Conservation (phyloP, 1,140 invertebrate species). For the Apis florea region DNA sequence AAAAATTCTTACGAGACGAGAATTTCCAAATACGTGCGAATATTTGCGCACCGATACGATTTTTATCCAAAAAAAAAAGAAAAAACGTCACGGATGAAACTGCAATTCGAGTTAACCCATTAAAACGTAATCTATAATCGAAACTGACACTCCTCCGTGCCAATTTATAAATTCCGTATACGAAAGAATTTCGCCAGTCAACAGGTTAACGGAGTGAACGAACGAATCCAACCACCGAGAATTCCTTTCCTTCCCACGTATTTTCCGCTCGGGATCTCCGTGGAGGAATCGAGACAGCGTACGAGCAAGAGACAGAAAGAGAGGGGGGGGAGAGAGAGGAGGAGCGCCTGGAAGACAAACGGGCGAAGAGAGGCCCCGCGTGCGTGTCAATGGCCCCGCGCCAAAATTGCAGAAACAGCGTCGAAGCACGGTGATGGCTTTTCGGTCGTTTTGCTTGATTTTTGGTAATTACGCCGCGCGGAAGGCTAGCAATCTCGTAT, state of each 20-base stretch:
- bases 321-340: neutral
- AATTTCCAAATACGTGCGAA: no score
- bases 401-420: slow-evolving; percentile 69
- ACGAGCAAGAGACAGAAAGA: no score
- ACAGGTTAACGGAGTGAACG: neutral
- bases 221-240: neutral
- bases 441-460: slow-evolving; percentile 70
- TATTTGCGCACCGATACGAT: no score
- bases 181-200: neutral
- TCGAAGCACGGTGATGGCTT: slow-evolving; percentile 68
- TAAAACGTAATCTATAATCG: no score
- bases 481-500: slow-evolving; percentile 67
- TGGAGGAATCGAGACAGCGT: neutral
- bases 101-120: no score
- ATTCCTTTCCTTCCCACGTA: neutral
- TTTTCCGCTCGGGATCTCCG: neutral
- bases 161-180: no score
- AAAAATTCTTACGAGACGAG: no score
- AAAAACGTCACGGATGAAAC: no score
- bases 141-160: no score
- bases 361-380: neutral
- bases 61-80: no score
- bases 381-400: slow-evolving; percentile 66
- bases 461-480: slow-evolving; percentile 70
- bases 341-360: slow-evolving; percentile 2